These are phyloP conservation scores for Julus scandinavius DNA, from an alignment of 2,888 invertebrate species.

Conservation along the genomic window DNA sequence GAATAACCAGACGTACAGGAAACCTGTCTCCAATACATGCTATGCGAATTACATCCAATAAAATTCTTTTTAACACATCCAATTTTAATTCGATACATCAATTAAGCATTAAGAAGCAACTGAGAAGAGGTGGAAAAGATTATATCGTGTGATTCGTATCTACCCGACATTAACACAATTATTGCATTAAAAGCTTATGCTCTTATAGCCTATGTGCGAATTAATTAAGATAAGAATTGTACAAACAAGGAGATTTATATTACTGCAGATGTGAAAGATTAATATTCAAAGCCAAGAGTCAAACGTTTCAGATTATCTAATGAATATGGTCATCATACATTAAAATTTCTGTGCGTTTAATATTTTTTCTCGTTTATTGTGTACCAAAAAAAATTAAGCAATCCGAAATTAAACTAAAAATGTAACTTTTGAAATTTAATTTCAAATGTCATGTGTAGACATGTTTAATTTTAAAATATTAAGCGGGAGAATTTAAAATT, in stretches of 20 bases:
- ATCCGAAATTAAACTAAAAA: too few species aligned
- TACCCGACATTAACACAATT: neutral
- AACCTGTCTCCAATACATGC: neutral
- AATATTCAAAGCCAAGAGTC: neutral
- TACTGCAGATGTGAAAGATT: neutral
- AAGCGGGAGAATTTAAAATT: too few species aligned
- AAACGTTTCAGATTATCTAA: too few species aligned
- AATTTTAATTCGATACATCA: neutral
- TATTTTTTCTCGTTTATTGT: too few species aligned
- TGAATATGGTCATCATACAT: too few species aligned
- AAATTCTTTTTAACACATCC: neutral
- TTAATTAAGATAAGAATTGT: neutral
- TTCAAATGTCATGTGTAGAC: too few species aligned
- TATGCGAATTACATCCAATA: neutral
- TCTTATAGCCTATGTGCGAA: conserved; percentile 25
- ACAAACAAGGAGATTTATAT: neutral
- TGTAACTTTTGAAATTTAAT: too few species aligned
- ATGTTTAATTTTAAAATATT: too few species aligned
- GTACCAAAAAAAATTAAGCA: too few species aligned
- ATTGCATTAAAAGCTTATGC: neutral
- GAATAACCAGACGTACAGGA: neutral
- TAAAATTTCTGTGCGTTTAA: too few species aligned
- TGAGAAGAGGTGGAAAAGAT: neutral
- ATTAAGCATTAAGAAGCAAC: neutral
- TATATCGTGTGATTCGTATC: too few species aligned